Percentiles rank a stretch among this genome's conserved stretches.
Evolutionary conservation across 2,888 invertebrate genomes (phyloP).

Genomic region (Microctonus hyperodae): DNA sequence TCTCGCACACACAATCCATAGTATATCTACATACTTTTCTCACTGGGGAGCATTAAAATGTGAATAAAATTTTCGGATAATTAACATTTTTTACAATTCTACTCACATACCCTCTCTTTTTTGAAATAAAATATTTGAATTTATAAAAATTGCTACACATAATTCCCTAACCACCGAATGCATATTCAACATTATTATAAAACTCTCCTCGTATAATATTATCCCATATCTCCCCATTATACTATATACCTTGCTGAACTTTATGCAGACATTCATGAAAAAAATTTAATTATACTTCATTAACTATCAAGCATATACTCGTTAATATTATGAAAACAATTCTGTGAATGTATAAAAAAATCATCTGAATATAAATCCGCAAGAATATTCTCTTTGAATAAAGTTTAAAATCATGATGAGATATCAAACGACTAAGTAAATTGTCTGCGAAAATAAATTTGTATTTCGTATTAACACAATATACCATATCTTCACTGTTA

Average conservation of each 20-base stretch:
- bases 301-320: not conserved
- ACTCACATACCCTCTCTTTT: too few relatives aligned
- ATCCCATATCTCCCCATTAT: not conserved
- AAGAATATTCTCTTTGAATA: too few relatives aligned
- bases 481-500: not conserved
- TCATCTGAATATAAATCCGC: too few relatives aligned
- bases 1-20: conserved; percentile 7
- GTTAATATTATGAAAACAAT: too few relatives aligned
- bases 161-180: not conserved
- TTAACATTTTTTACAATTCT: conserved; percentile 28
- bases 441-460: too few relatives aligned
- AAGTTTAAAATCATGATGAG: not conserved
- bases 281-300: not conserved
- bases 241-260: too few relatives aligned
- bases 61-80: conserved; percentile 31
- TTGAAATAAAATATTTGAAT: conserved; percentile 13
- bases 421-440: too few relatives aligned
- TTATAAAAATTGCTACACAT: conserved; percentile 5
- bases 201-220: not conserved
- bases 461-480: too few relatives aligned
- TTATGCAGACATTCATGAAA: too few relatives aligned
- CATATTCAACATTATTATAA: conserved; percentile 1
- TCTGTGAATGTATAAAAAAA: too few relatives aligned
- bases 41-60: conserved; percentile 15
- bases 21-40: conserved; percentile 3